Base-by-base conservation (phyloP, 2,888 invertebrate genomes). In the Hipparchia sbordonii region DNA sequence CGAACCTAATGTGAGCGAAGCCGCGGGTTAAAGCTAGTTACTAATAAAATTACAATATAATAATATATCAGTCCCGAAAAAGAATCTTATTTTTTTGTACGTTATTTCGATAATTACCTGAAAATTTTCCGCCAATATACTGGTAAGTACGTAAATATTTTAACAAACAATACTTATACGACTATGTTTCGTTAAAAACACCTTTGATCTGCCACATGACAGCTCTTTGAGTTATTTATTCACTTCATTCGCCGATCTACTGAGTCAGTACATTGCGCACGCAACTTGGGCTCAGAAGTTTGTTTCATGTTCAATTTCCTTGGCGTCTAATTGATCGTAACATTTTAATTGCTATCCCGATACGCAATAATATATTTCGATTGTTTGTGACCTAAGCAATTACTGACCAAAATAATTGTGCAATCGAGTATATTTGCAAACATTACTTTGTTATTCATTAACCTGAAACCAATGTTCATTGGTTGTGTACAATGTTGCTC, bases 331-430 rank as follows among this genome's bases (percentile, higher is more conserved):
- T 69, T 60, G 60, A 6, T 51, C 69, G 69, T 52, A 61, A 61
- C 61, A 61, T 69, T 69, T 69, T 69, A 69, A 69, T 69, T 69
- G 69, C 69, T 45, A 13, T 39, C 65, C 56, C 56, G 56, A 13
- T 56, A n/a, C 67, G 56, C 67, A 45, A 59, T 46, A 48, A 6
- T 67, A 12, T 46, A 48, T 59, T 48, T 6, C 46, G 33, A 67
- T 67, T 67, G 51, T 51, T 60, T 60, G 51, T n/a, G 60, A 60
- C 51, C 52, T 52, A 52, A 52, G 39, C 61, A 61, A 61, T 61
- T 59, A 59, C 39, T 46, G 56, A 46, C 7, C 46, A 10, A 12
- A 61, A 61, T 52, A 23, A 0, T 23, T 39, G 60, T 10, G 51
- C 39, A 39, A 69, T 69, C 39, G 6, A 61, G 45, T 45, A 48